Evolutionary conservation across 2,888 invertebrate species (phyloP), one percentile per base, ranked within the genome.

Genomic region (Tachina grossa): DNA sequence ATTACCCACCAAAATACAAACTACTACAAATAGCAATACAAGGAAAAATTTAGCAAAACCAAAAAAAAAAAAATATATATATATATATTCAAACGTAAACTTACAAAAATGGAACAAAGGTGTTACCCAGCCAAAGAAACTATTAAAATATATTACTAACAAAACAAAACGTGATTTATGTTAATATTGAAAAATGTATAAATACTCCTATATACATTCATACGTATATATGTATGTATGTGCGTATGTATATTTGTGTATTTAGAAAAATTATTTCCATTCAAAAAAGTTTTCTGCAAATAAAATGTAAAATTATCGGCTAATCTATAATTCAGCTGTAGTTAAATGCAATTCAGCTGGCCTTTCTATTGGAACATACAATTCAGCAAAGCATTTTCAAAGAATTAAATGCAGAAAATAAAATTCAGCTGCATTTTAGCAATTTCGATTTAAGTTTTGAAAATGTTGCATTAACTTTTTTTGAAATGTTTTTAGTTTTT

Each of bases 81-180:
- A 39, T n/a, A 31, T 14, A 9, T 14, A 59, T 31, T 11, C 14
- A 45, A 57, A 51, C 72, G 51, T 39, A 49, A 14, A 59, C 76
- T 49, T 57, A 59, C 41, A 66, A 68, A 66, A 66, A 83, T 77
- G 65, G 71, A 55, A 72, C 76, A 83, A 83, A 77, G 71, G 76
- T 77, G 76, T 72, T 83, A 51, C 45, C 49, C 65, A 59, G 16
- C 6, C 39, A 41, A 41, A 31, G 31, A 31, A 31, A 39, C 47
- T 16, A 41, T 14, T 49, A 69, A 51, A 63, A 14, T 39, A 22
- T 14, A 53, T 45, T 51, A 13, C 10, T 2, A 9, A 16, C 11
- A 71, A 47, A 45, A 11, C 10, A 31, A 45, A 61, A 63, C 53
- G 69, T 63, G 53, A 63, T 69, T 61, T 9, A 16, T 71, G 41